Evolutionary conservation across 2,113 vertebrate species (phyloP).

Genomic region (Capreolus pygargus): DNA sequence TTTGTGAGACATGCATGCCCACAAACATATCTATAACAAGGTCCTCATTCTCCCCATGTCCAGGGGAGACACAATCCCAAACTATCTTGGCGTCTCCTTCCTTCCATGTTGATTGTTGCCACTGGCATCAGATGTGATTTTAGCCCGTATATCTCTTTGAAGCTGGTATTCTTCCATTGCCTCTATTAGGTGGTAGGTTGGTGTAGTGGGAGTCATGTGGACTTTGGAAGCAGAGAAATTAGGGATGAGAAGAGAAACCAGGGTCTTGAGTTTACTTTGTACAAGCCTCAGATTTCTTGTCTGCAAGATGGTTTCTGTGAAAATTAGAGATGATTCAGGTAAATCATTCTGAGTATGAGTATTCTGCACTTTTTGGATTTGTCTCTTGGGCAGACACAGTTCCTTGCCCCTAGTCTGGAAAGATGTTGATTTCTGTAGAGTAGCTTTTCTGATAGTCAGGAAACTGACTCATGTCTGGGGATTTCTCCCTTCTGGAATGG

Average conservation of each 20-base stretch:
- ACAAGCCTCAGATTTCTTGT: not conserved
- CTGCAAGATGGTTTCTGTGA: not conserved
- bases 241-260: not conserved
- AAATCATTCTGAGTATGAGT: not conserved
- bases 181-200: not conserved
- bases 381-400: not conserved
- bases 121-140: not conserved
- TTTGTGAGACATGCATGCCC: not conserved
- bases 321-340: not conserved
- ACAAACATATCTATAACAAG: not conserved
- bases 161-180: not conserved
- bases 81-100: not conserved
- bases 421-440: not conserved
- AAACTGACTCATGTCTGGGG: not conserved
- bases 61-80: not conserved
- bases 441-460: not conserved
- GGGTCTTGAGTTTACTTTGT: not conserved
- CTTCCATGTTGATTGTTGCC: no score
- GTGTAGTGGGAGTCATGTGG: not conserved
- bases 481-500: not conserved
- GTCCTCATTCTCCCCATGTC: not conserved
- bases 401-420: not conserved
- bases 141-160: not conserved
- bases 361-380: not conserved
- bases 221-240: not conserved